Conservation (phyloP, 2,888 invertebrate genomes). For the Therioaphis trifolii region DNA sequence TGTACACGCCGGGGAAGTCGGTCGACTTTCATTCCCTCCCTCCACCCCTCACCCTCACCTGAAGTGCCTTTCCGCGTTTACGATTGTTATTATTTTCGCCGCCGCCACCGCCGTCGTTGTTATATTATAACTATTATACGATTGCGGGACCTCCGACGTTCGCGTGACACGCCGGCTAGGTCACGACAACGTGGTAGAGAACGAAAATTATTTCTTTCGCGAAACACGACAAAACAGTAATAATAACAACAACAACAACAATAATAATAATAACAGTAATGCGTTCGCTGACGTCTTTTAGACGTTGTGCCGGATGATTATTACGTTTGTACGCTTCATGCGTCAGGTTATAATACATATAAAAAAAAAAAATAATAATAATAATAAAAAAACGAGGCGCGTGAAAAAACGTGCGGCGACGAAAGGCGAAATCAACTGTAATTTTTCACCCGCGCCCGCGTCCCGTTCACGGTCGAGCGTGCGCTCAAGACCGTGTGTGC, state of each 20-base stretch:
- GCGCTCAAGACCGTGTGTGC: too few species aligned
- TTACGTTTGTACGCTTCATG: background rate
- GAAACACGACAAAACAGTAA: background rate
- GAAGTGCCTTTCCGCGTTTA: too few species aligned
- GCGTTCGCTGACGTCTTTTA: background rate
- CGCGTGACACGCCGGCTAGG: background rate
- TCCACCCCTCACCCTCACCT: too few species aligned
- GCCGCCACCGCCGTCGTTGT: too few species aligned
- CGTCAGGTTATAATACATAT: too few species aligned
- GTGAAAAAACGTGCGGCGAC: background rate
- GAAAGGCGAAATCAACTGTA: background rate
- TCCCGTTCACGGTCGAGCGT: too few species aligned
- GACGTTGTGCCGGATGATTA: background rate
- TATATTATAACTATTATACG: background rate
- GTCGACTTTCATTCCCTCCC: too few species aligned
- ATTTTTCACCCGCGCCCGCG: background rate
- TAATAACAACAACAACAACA: background rate
- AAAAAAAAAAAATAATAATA: too few species aligned
- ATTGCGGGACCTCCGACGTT: background rate
- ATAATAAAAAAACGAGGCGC: background rate
- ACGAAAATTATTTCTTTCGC: background rate
- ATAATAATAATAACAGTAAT: conserved; percentile 1
- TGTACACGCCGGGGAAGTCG: too few species aligned
- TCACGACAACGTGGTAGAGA: background rate
- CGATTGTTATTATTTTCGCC: too few species aligned